Conservation (phyloP, 2,113 vertebrate genomes). For the Muntiacus muntjak region DNA sequence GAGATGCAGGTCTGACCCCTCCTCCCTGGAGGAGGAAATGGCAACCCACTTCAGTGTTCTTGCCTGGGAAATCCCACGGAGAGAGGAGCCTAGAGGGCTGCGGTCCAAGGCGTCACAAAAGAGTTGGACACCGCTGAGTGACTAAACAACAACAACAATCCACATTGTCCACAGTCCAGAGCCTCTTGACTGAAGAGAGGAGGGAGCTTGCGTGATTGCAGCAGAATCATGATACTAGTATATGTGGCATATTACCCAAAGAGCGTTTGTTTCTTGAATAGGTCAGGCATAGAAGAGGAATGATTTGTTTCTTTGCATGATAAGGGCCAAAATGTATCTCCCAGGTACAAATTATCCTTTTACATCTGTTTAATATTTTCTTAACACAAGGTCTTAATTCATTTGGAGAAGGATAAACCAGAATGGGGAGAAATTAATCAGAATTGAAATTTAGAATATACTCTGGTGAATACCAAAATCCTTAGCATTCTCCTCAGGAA, state of each 20-base stretch:
- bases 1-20: not conserved
- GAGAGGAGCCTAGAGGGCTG: not conserved
- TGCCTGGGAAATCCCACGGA: not conserved
- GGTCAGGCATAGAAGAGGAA: slow-evolving; percentile 20
- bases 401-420: slow-evolving; percentile 5
- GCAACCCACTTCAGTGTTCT: not conserved
- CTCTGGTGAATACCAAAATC: slow-evolving; percentile 6
- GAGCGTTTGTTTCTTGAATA: not conserved
- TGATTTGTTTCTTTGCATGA: slow-evolving; percentile 25
- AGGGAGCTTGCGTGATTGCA: not conserved
- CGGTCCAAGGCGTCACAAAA: not conserved
- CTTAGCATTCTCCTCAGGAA: slow-evolving; percentile 16
- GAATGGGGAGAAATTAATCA: slow-evolving; percentile 51
- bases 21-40: not conserved
- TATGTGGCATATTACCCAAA: not conserved
- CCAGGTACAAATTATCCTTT: slow-evolving; percentile 14
- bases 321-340: slow-evolving; percentile 37
- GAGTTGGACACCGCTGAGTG: not conserved
- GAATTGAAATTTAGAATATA: not conserved
- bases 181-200: not conserved
- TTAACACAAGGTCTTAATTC: slow-evolving; percentile 23
- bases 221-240: not conserved
- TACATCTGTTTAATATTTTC: not conserved
- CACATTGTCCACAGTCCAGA: not conserved
- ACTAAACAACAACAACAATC: not conserved